Percentiles rank a stretch among this genome's conserved stretches.
phyloP scores from a whole-genome alignment of 2,797 vertebrate genomes.

The Coregonus sp. region DNA sequence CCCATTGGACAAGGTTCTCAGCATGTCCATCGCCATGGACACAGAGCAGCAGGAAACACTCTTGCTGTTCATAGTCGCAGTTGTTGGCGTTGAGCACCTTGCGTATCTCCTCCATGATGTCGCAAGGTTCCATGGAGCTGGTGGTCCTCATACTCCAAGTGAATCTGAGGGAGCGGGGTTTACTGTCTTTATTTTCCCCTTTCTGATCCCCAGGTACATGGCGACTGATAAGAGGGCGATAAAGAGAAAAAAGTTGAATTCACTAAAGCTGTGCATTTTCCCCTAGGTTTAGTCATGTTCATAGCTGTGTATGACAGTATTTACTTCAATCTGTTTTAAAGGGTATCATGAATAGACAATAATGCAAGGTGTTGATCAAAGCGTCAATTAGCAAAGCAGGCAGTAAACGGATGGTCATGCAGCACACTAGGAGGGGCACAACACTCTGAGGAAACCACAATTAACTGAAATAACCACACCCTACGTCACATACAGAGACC shows the following conservation, averaged over 20 bases:
- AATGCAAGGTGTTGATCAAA: slow-evolving; percentile 27
- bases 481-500: slow-evolving; percentile 7
- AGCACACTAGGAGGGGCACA: slow-evolving; percentile 28
- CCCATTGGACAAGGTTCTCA: slow-evolving; percentile 89
- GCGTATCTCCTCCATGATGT: slow-evolving; percentile 89
- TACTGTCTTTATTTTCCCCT: slow-evolving; percentile 90
- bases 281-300: neutral
- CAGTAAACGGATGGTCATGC: slow-evolving; percentile 23
- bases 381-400: slow-evolving; percentile 25
- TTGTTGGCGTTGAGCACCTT: slow-evolving; percentile 88
- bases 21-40: slow-evolving; percentile 83
- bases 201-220: slow-evolving; percentile 92
- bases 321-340: too few relatives aligned
- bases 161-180: slow-evolving; percentile 87
- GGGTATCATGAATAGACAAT: neutral
- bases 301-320: too few relatives aligned
- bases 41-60: slow-evolving; percentile 88
- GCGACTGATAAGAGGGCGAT: slow-evolving; percentile 86
- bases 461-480: neutral
- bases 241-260: slow-evolving; percentile 28
- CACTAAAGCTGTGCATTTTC: neutral
- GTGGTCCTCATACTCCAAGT: slow-evolving; percentile 95
- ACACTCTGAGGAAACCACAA: slow-evolving; percentile 24
- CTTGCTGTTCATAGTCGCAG: slow-evolving; percentile 88
- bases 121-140: slow-evolving; percentile 86